Evolutionary conservation across 2,797 vertebrate species (phyloP), one percentile per base, ranked within the genome.

Genomic region (Onychomys leucogaster): DNA sequence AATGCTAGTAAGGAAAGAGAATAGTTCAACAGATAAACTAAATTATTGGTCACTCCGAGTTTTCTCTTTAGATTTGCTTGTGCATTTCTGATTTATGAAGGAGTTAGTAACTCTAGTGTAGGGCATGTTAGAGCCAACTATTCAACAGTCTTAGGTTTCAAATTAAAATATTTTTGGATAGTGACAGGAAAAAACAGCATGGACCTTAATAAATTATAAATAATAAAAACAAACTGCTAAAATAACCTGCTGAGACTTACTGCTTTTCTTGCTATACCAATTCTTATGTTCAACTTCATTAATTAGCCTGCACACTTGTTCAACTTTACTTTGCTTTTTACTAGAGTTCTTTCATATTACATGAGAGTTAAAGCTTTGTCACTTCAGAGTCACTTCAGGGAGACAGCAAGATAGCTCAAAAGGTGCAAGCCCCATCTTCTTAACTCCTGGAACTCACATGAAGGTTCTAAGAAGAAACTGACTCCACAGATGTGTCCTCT

Each of bases 141-240:
- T 67, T 93, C 49, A 90, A 81, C 23, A 85, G 43, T 52, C 43
- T 95, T 90, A 52, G 27, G 5, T 81, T 90, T 95, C 71, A 96
- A 94, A 77, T 34, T 52, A 65, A 78, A 52, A 63, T 10, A 29
- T 12, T 73, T 96, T 78, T 76, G 82, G 27, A 57, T 80, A 34
- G 65, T 65, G 7, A 73, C 32, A 65, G 37, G 17, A 57, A 55
- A 78, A 85, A 89, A 67, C 37, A 95, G 29, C 19, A 69, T 69
- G 59, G 9, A 49, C 85, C n/a, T 34, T 52, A 82, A 37, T 59
- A 82, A 49, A 41, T 81, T 82, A 57, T 87, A 82, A 88, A 69
- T 63, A 43, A 71, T 55, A 16, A 16, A 73, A 49, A 49, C 37
- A 52, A 71, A 76, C 9, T 77, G 43, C 41, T 67, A 49, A 57